A percentile compares a stretch with the other conserved stretches of the same genome.
Evolutionary conservation across 2,797 vertebrate species (phyloP).

Genomic region (Melanotaenia pygmaea): DNA sequence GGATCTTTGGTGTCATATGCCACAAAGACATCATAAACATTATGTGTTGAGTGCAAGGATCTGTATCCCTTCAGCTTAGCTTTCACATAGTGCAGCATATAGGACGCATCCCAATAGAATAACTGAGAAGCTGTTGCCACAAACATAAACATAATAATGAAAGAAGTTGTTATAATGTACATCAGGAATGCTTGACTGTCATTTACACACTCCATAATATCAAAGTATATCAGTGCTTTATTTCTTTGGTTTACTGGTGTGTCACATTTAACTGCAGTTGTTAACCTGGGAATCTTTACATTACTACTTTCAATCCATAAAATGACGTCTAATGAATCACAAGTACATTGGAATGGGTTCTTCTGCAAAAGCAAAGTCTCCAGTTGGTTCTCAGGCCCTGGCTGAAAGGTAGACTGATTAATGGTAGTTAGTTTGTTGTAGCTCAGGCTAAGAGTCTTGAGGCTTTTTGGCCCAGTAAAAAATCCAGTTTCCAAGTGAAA

Average conservation of each 20-base stretch:
- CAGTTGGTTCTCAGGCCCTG: slow-evolving; percentile 50
- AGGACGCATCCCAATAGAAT: slow-evolving; percentile 86
- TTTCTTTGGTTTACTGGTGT: slow-evolving; percentile 62
- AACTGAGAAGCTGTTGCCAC: slow-evolving; percentile 75
- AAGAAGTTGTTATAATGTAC: slow-evolving; percentile 67
- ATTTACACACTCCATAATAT: slow-evolving; percentile 78
- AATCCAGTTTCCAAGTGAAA: slow-evolving; percentile 69
- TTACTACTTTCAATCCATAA: slow-evolving; percentile 76
- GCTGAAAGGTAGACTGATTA: slow-evolving; percentile 77
- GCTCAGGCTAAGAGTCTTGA: slow-evolving; percentile 78
- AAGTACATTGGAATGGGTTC: slow-evolving; percentile 86
- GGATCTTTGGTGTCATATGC: slow-evolving; percentile 83
- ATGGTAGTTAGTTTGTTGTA: slow-evolving; percentile 78
- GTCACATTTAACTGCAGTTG: slow-evolving; percentile 69
- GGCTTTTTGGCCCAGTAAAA: slow-evolving; percentile 59
- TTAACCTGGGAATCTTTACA: slow-evolving; percentile 76
- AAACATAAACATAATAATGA: slow-evolving; percentile 72
- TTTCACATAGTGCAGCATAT: slow-evolving; percentile 75
- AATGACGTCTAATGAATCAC: slow-evolving; percentile 81
- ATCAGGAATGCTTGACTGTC: slow-evolving; percentile 59
- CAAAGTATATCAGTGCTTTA: slow-evolving; percentile 66
- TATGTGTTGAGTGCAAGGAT: slow-evolving; percentile 56
- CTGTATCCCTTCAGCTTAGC: slow-evolving; percentile 79
- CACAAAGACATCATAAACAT: slow-evolving; percentile 80
- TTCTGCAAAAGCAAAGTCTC: slow-evolving; percentile 68